Evolutionary conservation across 2,797 vertebrate genomes (phyloP), one percentile per base, ranked within the genome.

Genomic region (Chrosomus eos): DNA sequence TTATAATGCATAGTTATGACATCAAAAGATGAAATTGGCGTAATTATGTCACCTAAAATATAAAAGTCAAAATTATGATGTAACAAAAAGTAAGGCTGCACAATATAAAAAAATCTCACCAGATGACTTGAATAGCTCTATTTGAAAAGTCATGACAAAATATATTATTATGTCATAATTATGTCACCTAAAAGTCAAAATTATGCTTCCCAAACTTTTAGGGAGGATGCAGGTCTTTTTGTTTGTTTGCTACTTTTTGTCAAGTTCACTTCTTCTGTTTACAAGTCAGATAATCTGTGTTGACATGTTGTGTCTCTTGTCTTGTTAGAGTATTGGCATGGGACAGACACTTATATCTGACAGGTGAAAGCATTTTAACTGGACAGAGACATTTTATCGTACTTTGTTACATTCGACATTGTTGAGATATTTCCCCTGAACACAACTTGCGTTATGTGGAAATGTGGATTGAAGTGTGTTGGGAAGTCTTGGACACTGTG

Each of bases 401-500:
- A 81, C 33, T 45, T 45, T 81, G 13, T 18, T 84, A 86, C 66
- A 51, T 81, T 86, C 80, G 0, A 1, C 1, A 26, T 48, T 33
- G 21, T 28, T 83, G 88, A 33, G 31, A 23, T 68, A n/a, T 53
- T 36, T 19, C 7, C 45, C 7, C 14, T 10, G 23, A 74, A 51
- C 0, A 5, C 9, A 66, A 8, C 16, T 75, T 26, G 2, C 3
- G 4, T 51, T 26, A 36, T 48, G 31, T 75, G 18, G n/a, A 38
- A 76, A 55, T 76, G 45, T 51, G 19, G 31, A 28, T 5, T 85
- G 66, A 78, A 77, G 79, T 82, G 58, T 55, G 9, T 80, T 79
- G 74, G 81, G 77, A 40, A 78, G 82, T 83, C 68, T 88, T 92
- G 91, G 89, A 91, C 86, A 88, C 87, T 74, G 88, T 85, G 86